Conservation (phyloP, 2,113 vertebrate species). For the Brachirus orientalis region DNA sequence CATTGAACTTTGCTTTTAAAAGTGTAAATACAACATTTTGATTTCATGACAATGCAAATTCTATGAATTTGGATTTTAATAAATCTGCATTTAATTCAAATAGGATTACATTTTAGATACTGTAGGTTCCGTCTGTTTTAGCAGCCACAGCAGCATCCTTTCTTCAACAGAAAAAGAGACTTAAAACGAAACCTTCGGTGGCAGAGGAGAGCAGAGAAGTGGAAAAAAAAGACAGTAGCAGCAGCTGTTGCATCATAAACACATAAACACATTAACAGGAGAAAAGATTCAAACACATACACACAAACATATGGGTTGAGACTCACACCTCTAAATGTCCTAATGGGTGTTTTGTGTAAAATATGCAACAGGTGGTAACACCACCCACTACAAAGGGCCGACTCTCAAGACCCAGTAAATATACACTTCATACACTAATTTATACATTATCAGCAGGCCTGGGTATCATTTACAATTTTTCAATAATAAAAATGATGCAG, state of each 20-base stretch:
- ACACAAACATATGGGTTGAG: conserved; percentile 7
- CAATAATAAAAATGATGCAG: too few relatives aligned
- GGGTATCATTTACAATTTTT: too few relatives aligned
- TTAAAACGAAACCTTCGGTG: not conserved
- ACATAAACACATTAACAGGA: conserved; percentile 61
- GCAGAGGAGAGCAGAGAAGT: conserved; percentile 23
- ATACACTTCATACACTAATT: too few relatives aligned
- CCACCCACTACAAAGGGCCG: not conserved
- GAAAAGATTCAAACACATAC: not conserved
- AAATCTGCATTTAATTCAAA: too few relatives aligned
- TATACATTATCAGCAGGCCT: too few relatives aligned
- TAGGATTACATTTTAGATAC: not conserved
- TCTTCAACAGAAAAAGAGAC: conserved; percentile 13
- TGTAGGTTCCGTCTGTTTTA: not conserved
- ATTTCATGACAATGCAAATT: too few relatives aligned
- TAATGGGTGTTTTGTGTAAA: conserved; percentile 15
- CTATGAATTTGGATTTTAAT: too few relatives aligned
- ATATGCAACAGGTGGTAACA: conserved; percentile 24
- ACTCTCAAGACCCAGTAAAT: not conserved
- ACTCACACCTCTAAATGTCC: not conserved
- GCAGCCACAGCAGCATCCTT: conserved; percentile 16
- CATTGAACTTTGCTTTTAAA: too few relatives aligned
- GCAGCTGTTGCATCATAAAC: conserved; percentile 48
- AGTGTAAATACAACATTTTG: too few relatives aligned
- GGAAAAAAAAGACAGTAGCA: conserved; percentile 27